Base-by-base conservation (phyloP, 2,797 vertebrate species). In the Notamacropus eugenii region DNA sequence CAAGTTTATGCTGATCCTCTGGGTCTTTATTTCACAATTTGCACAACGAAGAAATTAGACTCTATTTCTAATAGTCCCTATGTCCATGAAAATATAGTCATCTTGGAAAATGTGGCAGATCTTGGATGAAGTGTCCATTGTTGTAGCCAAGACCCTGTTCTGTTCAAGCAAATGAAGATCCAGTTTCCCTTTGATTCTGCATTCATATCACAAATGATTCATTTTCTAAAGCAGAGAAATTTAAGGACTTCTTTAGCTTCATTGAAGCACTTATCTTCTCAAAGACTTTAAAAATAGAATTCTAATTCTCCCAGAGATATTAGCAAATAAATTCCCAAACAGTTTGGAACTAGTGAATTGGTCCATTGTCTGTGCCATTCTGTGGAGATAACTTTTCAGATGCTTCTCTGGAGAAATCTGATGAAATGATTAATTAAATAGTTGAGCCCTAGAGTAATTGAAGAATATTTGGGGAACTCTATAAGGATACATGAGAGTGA, bases 371-470 rank as follows among this genome's bases (percentile, higher is more conserved):
- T 82, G 8, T 82, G n/a, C n/a, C 56, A 12, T 95, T 22, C 93
- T 93, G 54, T 93, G 55, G 93, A 95, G 95, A 96, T 96, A 95
- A 97, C 95, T 93, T 74, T 93, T 93, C 93, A 74, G 4, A 12
- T 98, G 50, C 96, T 97, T 95, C 97, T 96, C 97, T 94, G 10
- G 57, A 98, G 50, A 97, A 96, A 74, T 1, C 87, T 97, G 97
- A 97, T 94, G 90, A 95, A 97, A 54, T 97, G 93, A 98, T 98
- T 97, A 97, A 98, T 98, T 98, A 97, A 98, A 96, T 59, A 94
- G 4, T 74, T 96, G 95, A 91, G 4, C 10, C 96, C 14, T 96
- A 90, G 97, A 98, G 97, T 97, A 91, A 96, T 14, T 98, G 82
- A 97, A 97, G 93, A 95, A 93, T 94, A 97, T 96, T 97, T 97